Evolutionary conservation across 2,113 vertebrate genomes (phyloP).

Genomic region (Ammospiza caudacuta): DNA sequence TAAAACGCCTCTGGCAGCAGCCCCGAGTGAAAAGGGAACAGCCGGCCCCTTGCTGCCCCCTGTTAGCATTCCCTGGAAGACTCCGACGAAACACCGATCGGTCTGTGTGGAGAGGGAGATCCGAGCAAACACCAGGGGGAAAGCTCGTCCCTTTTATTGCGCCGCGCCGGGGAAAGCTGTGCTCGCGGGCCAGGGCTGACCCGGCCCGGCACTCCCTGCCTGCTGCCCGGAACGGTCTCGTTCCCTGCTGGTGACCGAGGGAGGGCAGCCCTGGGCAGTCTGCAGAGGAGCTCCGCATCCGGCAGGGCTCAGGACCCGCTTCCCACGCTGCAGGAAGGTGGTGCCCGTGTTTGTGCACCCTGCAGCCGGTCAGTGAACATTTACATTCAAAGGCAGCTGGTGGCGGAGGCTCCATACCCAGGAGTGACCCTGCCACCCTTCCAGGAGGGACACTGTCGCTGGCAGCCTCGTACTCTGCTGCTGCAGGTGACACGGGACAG

Average conservation of each 20-base stretch:
- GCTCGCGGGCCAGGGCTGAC: background rate
- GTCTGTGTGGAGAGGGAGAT: background rate
- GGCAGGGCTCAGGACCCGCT: background rate
- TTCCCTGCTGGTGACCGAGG: background rate
- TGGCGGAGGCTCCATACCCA: background rate
- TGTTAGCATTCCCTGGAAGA: background rate
- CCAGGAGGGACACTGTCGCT: background rate
- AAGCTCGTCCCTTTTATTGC: background rate
- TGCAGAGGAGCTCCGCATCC: background rate
- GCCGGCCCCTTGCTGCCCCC: background rate
- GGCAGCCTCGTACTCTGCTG: background rate
- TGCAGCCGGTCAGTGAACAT: accelerated
- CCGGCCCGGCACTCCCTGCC: background rate
- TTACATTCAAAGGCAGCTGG: background rate
- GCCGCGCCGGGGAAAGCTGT: background rate
- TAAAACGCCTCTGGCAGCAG: background rate
- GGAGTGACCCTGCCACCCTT: background rate
- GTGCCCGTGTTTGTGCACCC: background rate
- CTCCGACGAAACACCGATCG: accelerated
- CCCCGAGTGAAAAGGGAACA: background rate
- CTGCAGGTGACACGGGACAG: too few species aligned
- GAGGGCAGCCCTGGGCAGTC: accelerated
- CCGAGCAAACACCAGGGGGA: background rate
- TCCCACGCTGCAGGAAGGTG: accelerated
- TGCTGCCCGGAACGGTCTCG: background rate